Evolutionary conservation across 2,113 vertebrate genomes (phyloP).

Genomic region (Pristiophorus japonicus): DNA sequence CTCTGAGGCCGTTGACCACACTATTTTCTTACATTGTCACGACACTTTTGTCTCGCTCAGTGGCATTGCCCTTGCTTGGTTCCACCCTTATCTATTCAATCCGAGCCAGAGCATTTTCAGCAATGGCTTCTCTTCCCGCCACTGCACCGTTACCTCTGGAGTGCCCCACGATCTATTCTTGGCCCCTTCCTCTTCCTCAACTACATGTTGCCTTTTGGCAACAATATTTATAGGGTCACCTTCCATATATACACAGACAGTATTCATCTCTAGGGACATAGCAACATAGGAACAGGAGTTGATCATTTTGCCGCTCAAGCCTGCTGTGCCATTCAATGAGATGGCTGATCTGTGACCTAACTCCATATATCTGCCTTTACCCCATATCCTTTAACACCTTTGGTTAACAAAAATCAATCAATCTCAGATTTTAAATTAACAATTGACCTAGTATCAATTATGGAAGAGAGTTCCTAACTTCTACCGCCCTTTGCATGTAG

Average conservation of each 20-base stretch:
- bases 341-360: no score
- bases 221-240: background rate
- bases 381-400: no score
- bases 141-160: background rate
- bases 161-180: background rate
- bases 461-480: no score
- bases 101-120: background rate
- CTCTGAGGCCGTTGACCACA: background rate
- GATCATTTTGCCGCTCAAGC: no score
- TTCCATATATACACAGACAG: background rate
- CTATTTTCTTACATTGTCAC: background rate
- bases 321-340: no score
- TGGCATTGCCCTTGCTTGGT: background rate
- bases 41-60: background rate
- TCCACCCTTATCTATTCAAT: background rate
- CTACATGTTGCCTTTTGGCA: background rate
- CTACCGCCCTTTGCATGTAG: no score
- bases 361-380: no score
- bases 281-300: no score
- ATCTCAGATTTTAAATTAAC: no score
- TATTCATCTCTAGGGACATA: background rate
- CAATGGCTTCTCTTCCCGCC: background rate
- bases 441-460: no score
- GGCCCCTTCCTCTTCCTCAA: background rate
- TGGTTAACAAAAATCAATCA: no score